Base-by-base conservation (phyloP, 2,113 vertebrate genomes). In the Centropristis striata region DNA sequence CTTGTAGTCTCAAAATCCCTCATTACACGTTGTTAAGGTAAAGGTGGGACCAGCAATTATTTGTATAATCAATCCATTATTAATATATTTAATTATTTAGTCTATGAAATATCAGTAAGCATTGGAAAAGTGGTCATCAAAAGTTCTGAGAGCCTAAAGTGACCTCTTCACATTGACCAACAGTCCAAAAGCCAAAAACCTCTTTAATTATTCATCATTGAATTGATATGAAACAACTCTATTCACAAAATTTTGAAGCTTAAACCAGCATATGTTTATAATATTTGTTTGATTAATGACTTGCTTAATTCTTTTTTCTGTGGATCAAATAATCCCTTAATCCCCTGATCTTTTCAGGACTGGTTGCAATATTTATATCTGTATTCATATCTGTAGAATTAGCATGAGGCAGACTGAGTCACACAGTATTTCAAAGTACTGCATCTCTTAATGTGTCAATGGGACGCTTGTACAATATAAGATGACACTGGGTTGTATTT, bases 401-500 rank as follows among this genome's bases (percentile, higher is more conserved):
- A 36, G 20, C 64, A 37, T 42, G 32, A 78, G 0, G 53, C 42
- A 69, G 11, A 57, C 18, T 18, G 1, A 54, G 61, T 55, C 54
- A 37, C 27, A 1, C 12, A 37, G 13, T 8, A 41, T 7, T 72
- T 66, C 23, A 77, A 57, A 61, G 49, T 2, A 8, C 10, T 23
- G 32, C 21, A 32, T 71, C 47, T 66, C 60, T 47, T 20, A 32
- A 20, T 72, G 27, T 73, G 59, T 74, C 46, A 81, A 23, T 16
- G 61, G 51, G 67, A 67, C 39, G 47, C 61, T 32, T 73, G 51
- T 42, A 59, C 3, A 65, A 20, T 50, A 41, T 36, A 42, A 66
- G 32, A 66, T 77, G 44, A 61, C 55, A 44, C 37, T n/a, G 61
- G 12, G 21, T 55, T 75, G 28, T 44, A 71, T 75, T 77, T 70